Conservation (phyloP, 1,140 invertebrate genomes). For the Halesus radiatus region DNA sequence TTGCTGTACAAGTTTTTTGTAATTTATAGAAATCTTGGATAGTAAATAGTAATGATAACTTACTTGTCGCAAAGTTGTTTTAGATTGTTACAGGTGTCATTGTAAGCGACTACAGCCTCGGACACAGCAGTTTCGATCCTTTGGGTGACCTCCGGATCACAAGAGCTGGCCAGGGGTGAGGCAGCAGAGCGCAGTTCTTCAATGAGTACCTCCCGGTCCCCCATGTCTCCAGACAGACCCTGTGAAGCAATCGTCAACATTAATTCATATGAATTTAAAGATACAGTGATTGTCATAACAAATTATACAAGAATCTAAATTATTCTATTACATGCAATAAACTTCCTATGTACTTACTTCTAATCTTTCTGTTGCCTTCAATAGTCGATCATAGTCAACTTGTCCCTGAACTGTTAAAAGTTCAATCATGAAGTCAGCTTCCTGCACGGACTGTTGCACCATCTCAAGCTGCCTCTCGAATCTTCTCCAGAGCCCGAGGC, state of each 20-base stretch:
- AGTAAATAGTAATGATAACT: slow-evolving; percentile 45
- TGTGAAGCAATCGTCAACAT: slow-evolving; percentile 49
- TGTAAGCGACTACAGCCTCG: slow-evolving; percentile 82
- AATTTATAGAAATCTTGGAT: too few relatives aligned
- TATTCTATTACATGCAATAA: too few relatives aligned
- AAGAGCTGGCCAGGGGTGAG: slow-evolving; percentile 77
- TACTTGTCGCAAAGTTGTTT: slow-evolving; percentile 80
- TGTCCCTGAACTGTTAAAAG: slow-evolving; percentile 83
- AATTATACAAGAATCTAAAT: too few relatives aligned
- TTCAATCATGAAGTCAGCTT: slow-evolving; percentile 89
- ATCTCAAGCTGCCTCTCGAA: slow-evolving; percentile 83
- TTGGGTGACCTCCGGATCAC: slow-evolving; percentile 77
- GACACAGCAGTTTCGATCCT: slow-evolving; percentile 79
- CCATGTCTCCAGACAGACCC: slow-evolving; percentile 76
- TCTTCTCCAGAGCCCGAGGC: slow-evolving; percentile 78
- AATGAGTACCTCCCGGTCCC: slow-evolving; percentile 77
- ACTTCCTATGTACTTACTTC: slow-evolving; percentile 74
- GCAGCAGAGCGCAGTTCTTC: slow-evolving; percentile 78
- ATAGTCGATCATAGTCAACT: slow-evolving; percentile 83
- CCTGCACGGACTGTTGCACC: slow-evolving; percentile 83
- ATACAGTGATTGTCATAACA: too few relatives aligned
- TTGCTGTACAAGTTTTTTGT: too few relatives aligned
- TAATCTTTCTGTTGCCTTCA: slow-evolving; percentile 84
- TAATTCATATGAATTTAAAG: too few relatives aligned
- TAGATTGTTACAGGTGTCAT: slow-evolving; percentile 80